Base-by-base conservation (phyloP, 2,113 vertebrate genomes). In the Cygnus atratus region DNA sequence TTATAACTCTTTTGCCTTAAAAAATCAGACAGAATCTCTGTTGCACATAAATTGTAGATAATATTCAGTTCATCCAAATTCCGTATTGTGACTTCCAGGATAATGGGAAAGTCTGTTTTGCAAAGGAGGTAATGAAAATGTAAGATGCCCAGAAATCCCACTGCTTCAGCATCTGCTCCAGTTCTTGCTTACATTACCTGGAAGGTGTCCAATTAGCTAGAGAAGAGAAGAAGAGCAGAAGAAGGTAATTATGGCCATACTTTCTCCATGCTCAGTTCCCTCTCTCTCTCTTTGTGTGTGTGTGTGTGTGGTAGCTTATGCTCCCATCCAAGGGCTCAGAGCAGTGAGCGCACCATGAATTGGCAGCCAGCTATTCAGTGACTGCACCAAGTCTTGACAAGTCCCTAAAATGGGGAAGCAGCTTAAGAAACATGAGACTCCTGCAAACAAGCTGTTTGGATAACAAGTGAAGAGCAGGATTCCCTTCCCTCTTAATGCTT, bases 91-190 rank as follows among this genome's bases (percentile, higher is more conserved):
- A 59, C 73, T 72, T 87, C 81, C 67, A 65, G 66, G 39, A 63
- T 65, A 89, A 81, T 21, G 76, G 26, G 21, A 68, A 84, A 44
- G 58, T 31, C 66, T 61, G 33, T 82, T 91, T 87, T 57, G 58
- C n/a, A 79, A 90, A 76, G 62, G 10, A 90, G 52, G 13, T 44
- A 86, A 74, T 24, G 39, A 94, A 89, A 88, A 68, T 35, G 58
- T 66, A 68, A 63, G 71, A 19, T 17, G 37, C 39, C 59, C 84
- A 78, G 76, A 92, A 93, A 93, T 68, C 33, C 37, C 35, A 90
- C 66, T 61, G 78, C 58, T 91, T 87, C 58, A 67, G 52, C 39
- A 89, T 55, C 84, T 89, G 84, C 66, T 91, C 87, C 67, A 26
- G 19, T 43, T 85, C 91, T 92, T 61, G 41, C 55, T 85, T 39